Evolutionary conservation across 2,888 invertebrate genomes (phyloP), one percentile per base, ranked within the genome.

Genomic region (Caenorhabditis japonica): DNA sequence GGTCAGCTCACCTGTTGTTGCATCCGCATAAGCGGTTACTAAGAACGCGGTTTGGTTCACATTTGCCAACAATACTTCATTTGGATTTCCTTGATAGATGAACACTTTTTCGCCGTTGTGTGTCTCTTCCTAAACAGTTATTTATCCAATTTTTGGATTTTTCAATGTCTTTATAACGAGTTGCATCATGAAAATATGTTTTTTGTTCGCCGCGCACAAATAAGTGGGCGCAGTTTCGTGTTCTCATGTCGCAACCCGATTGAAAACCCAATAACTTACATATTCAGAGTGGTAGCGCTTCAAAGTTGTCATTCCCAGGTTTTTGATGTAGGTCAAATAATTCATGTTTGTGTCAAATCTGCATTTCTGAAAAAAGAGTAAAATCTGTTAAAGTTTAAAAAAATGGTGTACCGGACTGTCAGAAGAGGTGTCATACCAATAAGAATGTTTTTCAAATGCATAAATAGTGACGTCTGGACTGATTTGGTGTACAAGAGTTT

Each of bases 61-160:
- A 17, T 73, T 68, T 21, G 68, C 64, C 34, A 73, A 43, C 15
- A 76, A 55, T 7, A 77, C 77, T 17, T 75, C 74, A 23, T 72
- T 52, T 8, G 79, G 79, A 58, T 75, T 75, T 13, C 79, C 79
- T 38, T 79, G 68, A 46, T 79, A 79, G 33, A 79, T 61, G 41
- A 70, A 79, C n/a, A 75, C 77, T 33, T 75, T 66, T 5, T 52
- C 49, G 36, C 70, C 70, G 30, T 79, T 64, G 19, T 75, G 64
- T 0, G 77, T 75, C 19, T 64, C 44, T 39, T 79, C 79, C 79
- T 79, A 39, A 34, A n/a, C n/a, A n/a, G n/a, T n/a, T n/a, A n/a
- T n/a, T n/a, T n/a, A n/a, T n/a, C n/a, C n/a, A n/a, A n/a, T n/a
- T n/a, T n/a, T n/a, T n/a, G n/a, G n/a, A n/a, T n/a, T n/a, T n/a